A percentile compares a stretch with the other conserved stretches of the same genome.
Evolutionary conservation across 2,797 vertebrate species (phyloP).

Genomic region (Galaxias olidus): DNA sequence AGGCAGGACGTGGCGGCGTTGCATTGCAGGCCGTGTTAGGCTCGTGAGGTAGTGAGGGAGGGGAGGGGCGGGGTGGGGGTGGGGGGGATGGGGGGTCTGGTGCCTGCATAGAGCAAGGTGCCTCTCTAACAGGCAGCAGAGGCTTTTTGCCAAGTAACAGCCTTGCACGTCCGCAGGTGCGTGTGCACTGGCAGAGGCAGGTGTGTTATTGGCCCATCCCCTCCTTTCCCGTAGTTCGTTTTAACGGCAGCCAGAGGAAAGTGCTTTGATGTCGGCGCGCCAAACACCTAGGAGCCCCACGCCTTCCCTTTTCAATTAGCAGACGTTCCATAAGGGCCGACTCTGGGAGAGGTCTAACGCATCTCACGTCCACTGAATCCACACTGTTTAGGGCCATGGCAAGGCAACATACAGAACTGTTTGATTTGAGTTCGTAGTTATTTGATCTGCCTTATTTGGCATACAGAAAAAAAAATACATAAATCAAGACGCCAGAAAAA

Average conservation of each 20-base stretch:
- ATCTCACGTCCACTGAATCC: constrained; percentile 17
- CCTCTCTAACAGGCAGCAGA: too few species aligned
- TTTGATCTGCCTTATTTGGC: constrained; percentile 43
- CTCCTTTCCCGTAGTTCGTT: constrained; percentile 21
- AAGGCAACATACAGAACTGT: constrained; percentile 18
- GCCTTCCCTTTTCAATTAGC: background rate
- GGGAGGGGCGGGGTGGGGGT: too few species aligned
- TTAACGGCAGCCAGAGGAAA: background rate
- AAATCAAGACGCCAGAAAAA: constrained; percentile 42
- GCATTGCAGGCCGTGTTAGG: too few species aligned
- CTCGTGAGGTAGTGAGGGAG: too few species aligned
- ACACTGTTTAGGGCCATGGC: constrained; percentile 27
- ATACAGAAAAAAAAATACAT: constrained; percentile 23
- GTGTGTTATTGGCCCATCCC: background rate
- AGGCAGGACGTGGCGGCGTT: too few species aligned
- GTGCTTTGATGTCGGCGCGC: background rate
- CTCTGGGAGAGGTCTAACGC: constrained; percentile 36
- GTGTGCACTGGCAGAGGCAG: background rate
- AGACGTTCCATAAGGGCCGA: constrained; percentile 6
- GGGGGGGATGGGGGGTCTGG: too few species aligned
- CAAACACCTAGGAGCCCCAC: background rate
- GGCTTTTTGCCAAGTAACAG: too few species aligned
- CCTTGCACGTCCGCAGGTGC: background rate
- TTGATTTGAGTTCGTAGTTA: constrained; percentile 45
- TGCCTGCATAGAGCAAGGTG: too few species aligned